Percentiles rank a stretch among this genome's conserved stretches.
Conservation (phyloP, 2,888 invertebrate genomes). For the Synanthedon vespiformis region DNA sequence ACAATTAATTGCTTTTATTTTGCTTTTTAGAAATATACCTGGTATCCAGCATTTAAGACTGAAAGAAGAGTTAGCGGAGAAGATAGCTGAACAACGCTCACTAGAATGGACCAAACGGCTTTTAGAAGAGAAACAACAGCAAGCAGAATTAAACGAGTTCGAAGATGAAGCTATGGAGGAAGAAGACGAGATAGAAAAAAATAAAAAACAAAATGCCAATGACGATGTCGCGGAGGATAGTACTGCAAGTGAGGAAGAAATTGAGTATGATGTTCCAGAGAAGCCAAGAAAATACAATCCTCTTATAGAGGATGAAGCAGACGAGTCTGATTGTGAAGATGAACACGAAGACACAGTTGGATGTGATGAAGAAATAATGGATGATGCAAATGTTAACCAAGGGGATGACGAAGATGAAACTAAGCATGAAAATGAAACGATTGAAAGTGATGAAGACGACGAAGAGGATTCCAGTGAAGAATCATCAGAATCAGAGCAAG, state of each 20-base stretch:
- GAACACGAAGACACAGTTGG: conserved; percentile 14
- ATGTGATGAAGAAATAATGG: conserved; percentile 10
- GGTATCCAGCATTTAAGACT: conserved; percentile 79
- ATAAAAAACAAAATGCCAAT: conserved; percentile 42
- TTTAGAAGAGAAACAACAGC: conserved; percentile 57
- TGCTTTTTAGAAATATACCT: conserved; percentile 63
- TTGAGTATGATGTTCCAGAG: conserved; percentile 40
- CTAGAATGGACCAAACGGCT: conserved; percentile 77
- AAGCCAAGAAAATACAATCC: conserved; percentile 50
- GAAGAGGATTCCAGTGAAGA: conserved; percentile 39
- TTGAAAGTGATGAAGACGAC: conserved; percentile 19
- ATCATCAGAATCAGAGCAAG: conserved; percentile 33
- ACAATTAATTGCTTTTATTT: background rate
- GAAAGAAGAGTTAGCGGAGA: conserved; percentile 76
- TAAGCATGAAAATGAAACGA: conserved; percentile 19
- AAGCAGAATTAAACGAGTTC: conserved; percentile 42
- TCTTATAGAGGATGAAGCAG: conserved; percentile 62
- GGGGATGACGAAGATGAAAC: conserved; percentile 28
- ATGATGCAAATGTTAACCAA: conserved; percentile 10
- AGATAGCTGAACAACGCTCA: conserved; percentile 78
- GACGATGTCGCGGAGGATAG: conserved; percentile 29
- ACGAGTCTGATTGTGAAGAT: conserved; percentile 54
- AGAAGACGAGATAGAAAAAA: conserved; percentile 53
- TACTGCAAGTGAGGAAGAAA: conserved; percentile 55
- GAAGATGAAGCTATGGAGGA: conserved; percentile 39